A percentile compares a stretch with the other conserved stretches of the same genome.
phyloP scores from a whole-genome alignment of 2,888 invertebrate species.

The Oligia latruncula region DNA sequence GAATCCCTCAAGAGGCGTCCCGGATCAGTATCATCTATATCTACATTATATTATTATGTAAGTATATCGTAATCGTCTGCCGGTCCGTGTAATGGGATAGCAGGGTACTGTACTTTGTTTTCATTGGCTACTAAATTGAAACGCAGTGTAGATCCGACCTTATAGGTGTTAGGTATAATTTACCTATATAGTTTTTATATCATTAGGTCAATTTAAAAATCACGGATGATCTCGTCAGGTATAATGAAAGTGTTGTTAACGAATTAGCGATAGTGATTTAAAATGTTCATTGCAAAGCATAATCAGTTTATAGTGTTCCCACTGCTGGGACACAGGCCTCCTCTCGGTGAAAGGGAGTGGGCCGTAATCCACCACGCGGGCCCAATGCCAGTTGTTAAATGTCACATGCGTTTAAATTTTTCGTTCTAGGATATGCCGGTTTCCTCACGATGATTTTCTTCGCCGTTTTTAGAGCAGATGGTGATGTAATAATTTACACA shows the following conservation, averaged over 20 bases:
- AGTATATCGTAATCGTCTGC: constrained; percentile 22
- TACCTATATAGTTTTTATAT: not conserved
- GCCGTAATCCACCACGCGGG: too few species aligned
- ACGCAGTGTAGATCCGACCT: constrained; percentile 22
- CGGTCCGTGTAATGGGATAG: constrained; percentile 38
- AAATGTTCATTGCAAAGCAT: not conserved
- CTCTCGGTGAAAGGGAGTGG: too few species aligned
- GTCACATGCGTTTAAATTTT: too few species aligned
- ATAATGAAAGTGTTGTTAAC: not conserved
- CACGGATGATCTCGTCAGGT: not conserved
- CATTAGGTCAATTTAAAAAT: not conserved
- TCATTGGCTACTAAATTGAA: constrained; percentile 57
- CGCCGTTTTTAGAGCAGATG: too few species aligned
- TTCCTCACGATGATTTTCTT: too few species aligned
- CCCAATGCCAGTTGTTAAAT: too few species aligned
- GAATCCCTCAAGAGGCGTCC: constrained; percentile 5
- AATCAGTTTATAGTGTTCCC: too few species aligned
- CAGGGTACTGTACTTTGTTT: constrained; percentile 52
- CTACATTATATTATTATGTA: too few species aligned
- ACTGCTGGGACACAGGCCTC: too few species aligned
- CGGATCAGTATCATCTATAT: constrained; percentile 8
- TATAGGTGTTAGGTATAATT: not conserved
- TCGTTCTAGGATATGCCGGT: too few species aligned
- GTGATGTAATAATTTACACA: too few species aligned
- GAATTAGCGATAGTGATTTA: not conserved